Evolutionary conservation across 2,113 vertebrate genomes (phyloP), one percentile per base, ranked within the genome.

Genomic region (Uria lomvia): DNA sequence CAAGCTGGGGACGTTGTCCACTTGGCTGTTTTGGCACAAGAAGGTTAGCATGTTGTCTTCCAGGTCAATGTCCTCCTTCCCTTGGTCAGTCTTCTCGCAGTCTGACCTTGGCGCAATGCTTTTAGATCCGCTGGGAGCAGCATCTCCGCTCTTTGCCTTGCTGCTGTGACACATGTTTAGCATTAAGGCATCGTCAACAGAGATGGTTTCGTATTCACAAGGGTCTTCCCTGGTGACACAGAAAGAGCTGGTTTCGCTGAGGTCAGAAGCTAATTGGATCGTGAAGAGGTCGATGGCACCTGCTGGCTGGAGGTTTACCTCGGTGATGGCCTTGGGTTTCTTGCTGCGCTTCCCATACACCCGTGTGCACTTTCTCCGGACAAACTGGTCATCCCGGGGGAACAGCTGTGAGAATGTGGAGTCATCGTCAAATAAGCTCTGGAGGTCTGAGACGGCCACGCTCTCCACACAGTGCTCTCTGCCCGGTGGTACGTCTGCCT

Each of bases 291-390:
- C 53, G 0, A 36, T 2, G 9, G 88, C 6, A 16, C 38, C 83
- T 0, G 34, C 66, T 20, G 59, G 81, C 72, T 65, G 91, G 3
- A 76, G 5, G 17, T 14, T 58, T 11, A 45, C 80, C 49, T 98
- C 93, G 0, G 62, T 58, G 15, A 56, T 15, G 0, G 97, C 68
- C 88, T 97, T 98, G 34, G 98, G 95, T 91, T 98, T 98, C 98
- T 98, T 98, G 91, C 98, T 98, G 86, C 98, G 98, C 94, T 99
- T 99, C 88, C 99, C 98, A 3, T 99, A 99, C 45, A 99, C 99
- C 15, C 98, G 98, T 0, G 97, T 98, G 95, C 98, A 99, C 96
- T 99, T 99, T 88, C 99, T 99, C 45, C 98, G 98, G 73, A 98
- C 98, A n/a, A 98, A 93, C 84, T 98, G 98, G 34, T 98, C 98